Evolutionary conservation across 2,797 vertebrate genomes (phyloP).

Genomic region (Semotilus atromaculatus): DNA sequence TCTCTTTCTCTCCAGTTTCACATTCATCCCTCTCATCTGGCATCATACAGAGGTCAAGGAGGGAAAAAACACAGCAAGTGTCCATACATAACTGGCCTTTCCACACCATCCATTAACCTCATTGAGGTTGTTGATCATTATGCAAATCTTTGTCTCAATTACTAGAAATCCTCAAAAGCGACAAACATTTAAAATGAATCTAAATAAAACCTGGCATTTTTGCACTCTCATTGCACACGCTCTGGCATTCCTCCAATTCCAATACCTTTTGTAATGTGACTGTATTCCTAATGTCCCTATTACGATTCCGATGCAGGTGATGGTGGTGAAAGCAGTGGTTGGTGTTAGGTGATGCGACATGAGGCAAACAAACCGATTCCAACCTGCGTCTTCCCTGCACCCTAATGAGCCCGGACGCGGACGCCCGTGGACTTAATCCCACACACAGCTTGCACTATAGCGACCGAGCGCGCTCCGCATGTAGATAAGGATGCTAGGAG

Average conservation of each 20-base stretch:
- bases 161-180: slow-evolving; percentile 6
- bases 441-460: slow-evolving; percentile 50
- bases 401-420: slow-evolving; percentile 34
- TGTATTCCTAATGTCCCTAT: slow-evolving; percentile 41
- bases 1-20: slow-evolving; percentile 43
- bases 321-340: slow-evolving; percentile 21
- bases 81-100: slow-evolving; percentile 34
- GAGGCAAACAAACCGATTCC: slow-evolving; percentile 62
- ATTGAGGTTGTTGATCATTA: slow-evolving; percentile 35
- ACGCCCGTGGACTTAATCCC: slow-evolving; percentile 50
- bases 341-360: slow-evolving; percentile 35
- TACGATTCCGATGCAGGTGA: slow-evolving; percentile 37
- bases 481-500: slow-evolving; percentile 62
- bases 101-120: slow-evolving; percentile 30
- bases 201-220: slow-evolving; percentile 19
- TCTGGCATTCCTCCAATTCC: slow-evolving; percentile 15
- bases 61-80: slow-evolving; percentile 49
- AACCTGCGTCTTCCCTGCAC: slow-evolving; percentile 52
- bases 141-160: slow-evolving; percentile 35
- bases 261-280: slow-evolving; percentile 38
- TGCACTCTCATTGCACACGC: neutral
- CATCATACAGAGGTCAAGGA: slow-evolving; percentile 41
- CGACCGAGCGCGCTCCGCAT: slow-evolving; percentile 53
- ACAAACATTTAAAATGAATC: slow-evolving; percentile 41
- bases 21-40: slow-evolving; percentile 40